phyloP scores from a whole-genome alignment of 2,888 invertebrate species.

The Tachina lurida region DNA sequence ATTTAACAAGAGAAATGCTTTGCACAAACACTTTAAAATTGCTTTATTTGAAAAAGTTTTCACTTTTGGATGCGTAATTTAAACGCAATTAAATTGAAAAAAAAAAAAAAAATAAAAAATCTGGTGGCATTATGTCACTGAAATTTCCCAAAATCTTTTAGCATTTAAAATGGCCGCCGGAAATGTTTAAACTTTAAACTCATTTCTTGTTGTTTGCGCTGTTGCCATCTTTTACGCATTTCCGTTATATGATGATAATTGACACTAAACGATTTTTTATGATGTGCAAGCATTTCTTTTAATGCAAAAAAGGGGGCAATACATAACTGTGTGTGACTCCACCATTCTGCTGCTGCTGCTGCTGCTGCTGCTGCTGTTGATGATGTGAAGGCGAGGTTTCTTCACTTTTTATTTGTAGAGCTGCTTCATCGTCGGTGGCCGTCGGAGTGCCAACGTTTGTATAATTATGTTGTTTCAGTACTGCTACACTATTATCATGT shows the following conservation, averaged over 20 bases:
- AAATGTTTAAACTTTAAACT: constrained; percentile 71
- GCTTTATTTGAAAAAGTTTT: not conserved
- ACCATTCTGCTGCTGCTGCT: constrained; percentile 67
- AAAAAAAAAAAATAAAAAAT: not conserved
- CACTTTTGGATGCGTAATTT: not conserved
- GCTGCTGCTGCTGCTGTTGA: constrained; percentile 75
- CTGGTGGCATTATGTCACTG: not conserved
- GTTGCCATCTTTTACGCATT: constrained; percentile 63
- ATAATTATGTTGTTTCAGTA: constrained; percentile 72
- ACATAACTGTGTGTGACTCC: constrained; percentile 82
- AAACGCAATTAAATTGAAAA: not conserved
- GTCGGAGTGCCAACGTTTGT: constrained; percentile 67
- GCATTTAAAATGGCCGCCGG: constrained; percentile 74
- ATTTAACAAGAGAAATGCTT: constrained; percentile 71
- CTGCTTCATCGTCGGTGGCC: constrained; percentile 76
- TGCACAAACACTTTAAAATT: constrained; percentile 55
- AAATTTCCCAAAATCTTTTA: not conserved
- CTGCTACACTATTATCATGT: constrained; percentile 70
- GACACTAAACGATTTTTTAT: constrained; percentile 75
- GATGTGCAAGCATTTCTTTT: constrained; percentile 82
- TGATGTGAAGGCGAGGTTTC: constrained; percentile 74
- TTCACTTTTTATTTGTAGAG: constrained; percentile 81
- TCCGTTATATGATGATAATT: constrained; percentile 72
- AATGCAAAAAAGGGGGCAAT: constrained; percentile 83
- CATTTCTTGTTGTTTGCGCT: constrained; percentile 60